A percentile compares a stretch with the other conserved stretches of the same genome.
phyloP scores from a whole-genome alignment of 1,140 invertebrate species.

The Hydropsyche tenuis region DNA sequence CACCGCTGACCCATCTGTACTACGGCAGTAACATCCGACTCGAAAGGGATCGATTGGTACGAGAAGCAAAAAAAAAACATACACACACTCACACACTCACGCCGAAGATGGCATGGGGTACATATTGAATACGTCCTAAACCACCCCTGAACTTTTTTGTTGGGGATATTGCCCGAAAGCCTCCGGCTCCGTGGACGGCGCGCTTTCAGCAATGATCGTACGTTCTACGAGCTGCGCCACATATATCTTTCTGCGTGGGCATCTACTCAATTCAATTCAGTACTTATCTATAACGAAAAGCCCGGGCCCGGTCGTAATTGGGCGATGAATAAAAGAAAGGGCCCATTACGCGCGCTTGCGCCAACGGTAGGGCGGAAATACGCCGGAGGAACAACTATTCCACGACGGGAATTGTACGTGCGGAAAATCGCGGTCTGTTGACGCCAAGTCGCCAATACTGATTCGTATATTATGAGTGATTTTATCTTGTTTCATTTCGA shows the following conservation, averaged over 20 bases:
- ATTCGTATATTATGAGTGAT: no score
- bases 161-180: slow-evolving; percentile 46
- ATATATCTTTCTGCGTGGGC: slow-evolving; percentile 43
- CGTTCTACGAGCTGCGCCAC: slow-evolving; percentile 33
- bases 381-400: no score
- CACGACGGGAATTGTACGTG: no score
- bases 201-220: slow-evolving; percentile 43
- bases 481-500: no score
- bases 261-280: slow-evolving; percentile 51
- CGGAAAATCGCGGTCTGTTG: no score
- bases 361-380: no score
- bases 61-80: not conserved
- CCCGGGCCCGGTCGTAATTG: slow-evolving; percentile 49
- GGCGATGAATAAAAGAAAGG: slow-evolving; percentile 51
- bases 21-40: slow-evolving; percentile 10
- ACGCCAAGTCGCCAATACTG: no score
- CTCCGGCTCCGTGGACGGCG: slow-evolving; percentile 7
- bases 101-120: slow-evolving; percentile 26
- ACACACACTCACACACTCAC: slow-evolving; percentile 21
- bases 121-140: slow-evolving; percentile 47
- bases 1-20: slow-evolving; percentile 37
- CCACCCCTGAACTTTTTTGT: slow-evolving; percentile 46
- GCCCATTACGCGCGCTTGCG: slow-evolving; percentile 42
- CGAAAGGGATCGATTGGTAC: slow-evolving; percentile 37
- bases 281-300: slow-evolving; percentile 51